These are phyloP conservation scores for Eubasilissa regina DNA, from an alignment of 1,140 invertebrate species.

Conservation along the genomic window DNA sequence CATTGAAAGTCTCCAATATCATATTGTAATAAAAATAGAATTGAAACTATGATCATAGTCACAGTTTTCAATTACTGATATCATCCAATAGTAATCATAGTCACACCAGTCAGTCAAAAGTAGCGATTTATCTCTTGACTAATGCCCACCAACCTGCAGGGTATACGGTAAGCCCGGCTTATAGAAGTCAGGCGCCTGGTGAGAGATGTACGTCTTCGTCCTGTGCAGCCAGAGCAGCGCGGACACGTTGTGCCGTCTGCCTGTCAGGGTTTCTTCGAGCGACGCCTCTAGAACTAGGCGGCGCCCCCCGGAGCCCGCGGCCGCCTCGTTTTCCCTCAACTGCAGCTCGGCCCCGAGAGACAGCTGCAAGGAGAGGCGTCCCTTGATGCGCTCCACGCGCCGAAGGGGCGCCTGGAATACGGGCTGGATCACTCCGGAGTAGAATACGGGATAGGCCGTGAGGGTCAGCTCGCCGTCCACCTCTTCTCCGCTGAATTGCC, in stretches of 20 bases:
- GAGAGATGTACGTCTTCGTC: slow-evolving; percentile 86
- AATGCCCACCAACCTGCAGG: slow-evolving; percentile 75
- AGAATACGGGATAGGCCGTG: slow-evolving; percentile 83
- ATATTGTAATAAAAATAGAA: too few species aligned
- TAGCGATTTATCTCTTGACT: too few species aligned
- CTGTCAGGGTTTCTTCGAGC: slow-evolving; percentile 86
- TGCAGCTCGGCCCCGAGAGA: slow-evolving; percentile 79
- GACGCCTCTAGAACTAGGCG: slow-evolving; percentile 84
- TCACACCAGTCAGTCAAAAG: too few species aligned
- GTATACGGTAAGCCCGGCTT: slow-evolving; percentile 90
- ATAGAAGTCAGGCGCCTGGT: slow-evolving; percentile 87
- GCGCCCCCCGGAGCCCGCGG: slow-evolving; percentile 82
- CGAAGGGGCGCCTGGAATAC: slow-evolving; percentile 80
- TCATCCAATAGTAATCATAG: too few species aligned
- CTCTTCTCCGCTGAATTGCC: slow-evolving; percentile 80
- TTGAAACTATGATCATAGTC: too few species aligned
- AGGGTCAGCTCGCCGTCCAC: slow-evolving; percentile 86
- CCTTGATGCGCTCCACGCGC: slow-evolving; percentile 88
- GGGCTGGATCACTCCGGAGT: slow-evolving; percentile 84
- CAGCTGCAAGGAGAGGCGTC: slow-evolving; percentile 83
- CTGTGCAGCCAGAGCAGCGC: slow-evolving; percentile 83
- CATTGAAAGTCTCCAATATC: too few species aligned
- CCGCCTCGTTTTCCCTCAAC: slow-evolving; percentile 75
- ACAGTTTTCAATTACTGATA: too few species aligned
- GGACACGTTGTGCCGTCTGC: slow-evolving; percentile 86